Conservation (phyloP, 1,140 invertebrate species). For the Caerostris extrusa region DNA sequence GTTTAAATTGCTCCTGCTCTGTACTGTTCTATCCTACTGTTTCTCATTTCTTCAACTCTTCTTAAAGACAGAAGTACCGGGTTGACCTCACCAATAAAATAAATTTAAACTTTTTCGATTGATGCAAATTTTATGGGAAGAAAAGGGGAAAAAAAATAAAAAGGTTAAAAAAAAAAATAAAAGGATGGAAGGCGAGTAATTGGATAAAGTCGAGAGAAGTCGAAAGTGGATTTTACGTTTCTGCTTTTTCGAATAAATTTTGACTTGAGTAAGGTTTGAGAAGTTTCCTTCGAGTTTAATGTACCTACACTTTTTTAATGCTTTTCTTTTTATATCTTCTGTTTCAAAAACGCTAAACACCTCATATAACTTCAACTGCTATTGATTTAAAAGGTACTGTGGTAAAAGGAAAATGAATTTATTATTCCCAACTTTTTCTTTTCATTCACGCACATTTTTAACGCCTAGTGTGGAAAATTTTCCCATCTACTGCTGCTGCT, state of each 20-base stretch:
- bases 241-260: conserved; percentile 54
- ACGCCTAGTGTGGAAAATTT: background rate
- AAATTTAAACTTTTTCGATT: conserved; percentile 63
- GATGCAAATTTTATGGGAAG: conserved; percentile 56
- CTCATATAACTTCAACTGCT: background rate
- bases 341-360: background rate
- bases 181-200: conserved; percentile 42
- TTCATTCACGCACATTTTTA: background rate
- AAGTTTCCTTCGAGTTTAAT: conserved; percentile 48
- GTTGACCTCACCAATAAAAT: conserved; percentile 59
- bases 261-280: conserved; percentile 56
- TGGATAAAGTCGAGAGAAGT: conserved; percentile 66
- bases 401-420: conserved; percentile 44
- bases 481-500: background rate
- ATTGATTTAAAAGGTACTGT: conserved; percentile 30
- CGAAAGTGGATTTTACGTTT: conserved; percentile 63
- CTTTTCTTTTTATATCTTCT: background rate
- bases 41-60: background rate
- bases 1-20: background rate
- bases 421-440: conserved; percentile 34
- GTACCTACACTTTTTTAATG: conserved; percentile 43
- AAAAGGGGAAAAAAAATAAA: background rate
- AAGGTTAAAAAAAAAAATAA: background rate
- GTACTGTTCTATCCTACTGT: background rate
- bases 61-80: background rate